phyloP scores from a whole-genome alignment of 2,888 invertebrate genomes.

The Tenthredo scrophulariae region DNA sequence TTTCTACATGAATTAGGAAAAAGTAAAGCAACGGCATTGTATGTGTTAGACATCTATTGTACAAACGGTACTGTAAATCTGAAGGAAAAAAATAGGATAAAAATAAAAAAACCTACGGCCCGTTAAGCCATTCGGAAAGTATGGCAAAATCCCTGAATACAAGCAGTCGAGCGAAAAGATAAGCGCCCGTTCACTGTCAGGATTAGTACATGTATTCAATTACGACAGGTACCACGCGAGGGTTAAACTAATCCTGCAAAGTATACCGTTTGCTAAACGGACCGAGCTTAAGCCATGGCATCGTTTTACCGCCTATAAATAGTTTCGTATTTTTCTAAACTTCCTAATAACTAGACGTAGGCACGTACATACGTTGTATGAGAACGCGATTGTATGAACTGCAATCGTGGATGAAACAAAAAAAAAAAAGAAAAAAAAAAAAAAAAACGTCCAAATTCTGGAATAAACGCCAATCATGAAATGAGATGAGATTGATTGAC shows the following conservation, averaged over 20 bases:
- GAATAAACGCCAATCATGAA: not conserved
- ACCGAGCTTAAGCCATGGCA: not conserved
- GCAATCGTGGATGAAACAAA: not conserved
- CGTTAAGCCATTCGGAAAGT: not conserved
- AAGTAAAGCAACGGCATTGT: not conserved
- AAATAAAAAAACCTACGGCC: not conserved
- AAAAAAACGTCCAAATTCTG: not conserved
- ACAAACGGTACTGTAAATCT: not conserved
- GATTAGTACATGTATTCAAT: conserved; percentile 37
- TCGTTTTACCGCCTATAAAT: conserved; percentile 5
- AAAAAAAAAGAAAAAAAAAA: no score
- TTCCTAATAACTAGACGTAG: no score
- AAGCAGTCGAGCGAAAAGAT: conserved; percentile 33
- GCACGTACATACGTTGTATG: not conserved
- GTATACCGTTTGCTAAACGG: conserved; percentile 34
- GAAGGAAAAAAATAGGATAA: not conserved
- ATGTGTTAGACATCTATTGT: not conserved
- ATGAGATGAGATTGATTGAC: not conserved
- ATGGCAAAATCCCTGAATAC: conserved; percentile 5
- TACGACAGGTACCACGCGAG: conserved; percentile 8
- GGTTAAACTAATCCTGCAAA: conserved; percentile 37
- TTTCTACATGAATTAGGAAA: not conserved
- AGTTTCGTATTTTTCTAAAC: not conserved
- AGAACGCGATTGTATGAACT: not conserved
- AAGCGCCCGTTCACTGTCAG: conserved; percentile 23